Percentiles rank a stretch among this genome's conserved stretches.
phyloP scores from a whole-genome alignment of 2,888 invertebrate species.

The Odontomyia ornata region DNA sequence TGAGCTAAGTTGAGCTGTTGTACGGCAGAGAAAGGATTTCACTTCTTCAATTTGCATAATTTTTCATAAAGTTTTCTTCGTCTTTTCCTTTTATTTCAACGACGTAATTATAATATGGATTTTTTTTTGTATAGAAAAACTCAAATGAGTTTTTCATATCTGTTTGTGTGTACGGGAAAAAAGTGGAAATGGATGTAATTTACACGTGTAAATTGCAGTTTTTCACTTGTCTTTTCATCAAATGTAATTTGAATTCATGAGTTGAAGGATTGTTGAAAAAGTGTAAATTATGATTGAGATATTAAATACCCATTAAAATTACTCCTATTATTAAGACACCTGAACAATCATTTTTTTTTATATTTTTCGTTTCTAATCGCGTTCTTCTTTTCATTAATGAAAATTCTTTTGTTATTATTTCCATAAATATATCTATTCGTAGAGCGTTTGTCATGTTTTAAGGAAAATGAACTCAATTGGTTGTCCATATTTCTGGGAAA shows the following conservation, averaged over 20 bases:
- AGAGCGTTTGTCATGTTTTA: no score
- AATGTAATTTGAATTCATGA: constrained; percentile 37
- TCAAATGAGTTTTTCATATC: constrained; percentile 32
- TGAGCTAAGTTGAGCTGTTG: constrained; percentile 15
- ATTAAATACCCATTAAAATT: no score
- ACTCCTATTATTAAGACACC: no score
- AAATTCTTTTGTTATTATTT: no score
- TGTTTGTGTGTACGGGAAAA: constrained; percentile 34
- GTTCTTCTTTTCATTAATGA: no score
- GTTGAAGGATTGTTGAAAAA: not conserved
- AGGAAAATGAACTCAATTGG: no score
- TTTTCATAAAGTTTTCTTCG: constrained; percentile 46
- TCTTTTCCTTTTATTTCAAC: constrained; percentile 30
- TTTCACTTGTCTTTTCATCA: constrained; percentile 15
- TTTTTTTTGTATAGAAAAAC: constrained; percentile 9
- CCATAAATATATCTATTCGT: no score
- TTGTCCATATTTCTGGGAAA: no score
- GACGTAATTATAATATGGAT: constrained; percentile 39
- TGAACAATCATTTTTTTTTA: no score
- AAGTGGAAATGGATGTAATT: constrained; percentile 38
- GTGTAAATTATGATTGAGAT: no score
- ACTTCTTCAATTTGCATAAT: constrained; percentile 48
- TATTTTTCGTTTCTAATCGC: no score
- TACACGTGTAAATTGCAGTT: constrained; percentile 42
- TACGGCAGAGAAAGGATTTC: constrained; percentile 25